Conservation (phyloP, 1,140 invertebrate genomes). For the Dendroctonus ponderosae region DNA sequence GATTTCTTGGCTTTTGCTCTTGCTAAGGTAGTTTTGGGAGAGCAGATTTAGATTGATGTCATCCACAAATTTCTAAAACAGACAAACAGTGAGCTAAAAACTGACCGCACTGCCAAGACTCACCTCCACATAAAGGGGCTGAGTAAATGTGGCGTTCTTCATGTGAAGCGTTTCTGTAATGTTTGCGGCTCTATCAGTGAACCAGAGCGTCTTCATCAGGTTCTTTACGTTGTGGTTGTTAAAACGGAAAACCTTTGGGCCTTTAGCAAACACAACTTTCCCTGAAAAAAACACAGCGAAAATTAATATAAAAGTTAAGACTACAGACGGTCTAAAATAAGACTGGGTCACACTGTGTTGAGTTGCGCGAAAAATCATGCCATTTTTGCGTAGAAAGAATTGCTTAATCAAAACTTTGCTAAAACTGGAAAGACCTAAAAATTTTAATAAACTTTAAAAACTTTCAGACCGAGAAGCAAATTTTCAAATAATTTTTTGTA, state of each 20-base stretch:
- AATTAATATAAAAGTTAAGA: too few relatives aligned
- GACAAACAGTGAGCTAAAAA: not conserved
- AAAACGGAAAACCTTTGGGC: slow-evolving; percentile 37
- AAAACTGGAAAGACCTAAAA: too few relatives aligned
- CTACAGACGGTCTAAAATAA: too few relatives aligned
- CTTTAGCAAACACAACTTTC: slow-evolving; percentile 39
- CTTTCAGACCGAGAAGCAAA: too few relatives aligned
- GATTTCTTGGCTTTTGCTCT: slow-evolving; percentile 43
- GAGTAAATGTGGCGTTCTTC: slow-evolving; percentile 37
- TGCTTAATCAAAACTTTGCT: too few relatives aligned
- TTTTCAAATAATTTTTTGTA: too few relatives aligned
- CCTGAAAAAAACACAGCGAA: slow-evolving; percentile 36
- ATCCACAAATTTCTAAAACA: slow-evolving; percentile 42
- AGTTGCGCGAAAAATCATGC: too few relatives aligned
- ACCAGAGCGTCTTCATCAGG: slow-evolving; percentile 42
- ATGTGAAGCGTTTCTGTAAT: slow-evolving; percentile 37
- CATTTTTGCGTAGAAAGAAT: too few relatives aligned
- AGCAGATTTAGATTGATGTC: slow-evolving; percentile 37
- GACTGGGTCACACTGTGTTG: too few relatives aligned
- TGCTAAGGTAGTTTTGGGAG: slow-evolving; percentile 47
- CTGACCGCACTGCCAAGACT: slow-evolving; percentile 11
- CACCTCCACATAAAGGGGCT: slow-evolving; percentile 41
- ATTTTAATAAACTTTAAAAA: too few relatives aligned
- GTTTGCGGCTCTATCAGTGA: slow-evolving; percentile 33
- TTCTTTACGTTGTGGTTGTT: slow-evolving; percentile 30